Base-by-base conservation (phyloP, 2,113 vertebrate species). In the Bombycilla garrulus region DNA sequence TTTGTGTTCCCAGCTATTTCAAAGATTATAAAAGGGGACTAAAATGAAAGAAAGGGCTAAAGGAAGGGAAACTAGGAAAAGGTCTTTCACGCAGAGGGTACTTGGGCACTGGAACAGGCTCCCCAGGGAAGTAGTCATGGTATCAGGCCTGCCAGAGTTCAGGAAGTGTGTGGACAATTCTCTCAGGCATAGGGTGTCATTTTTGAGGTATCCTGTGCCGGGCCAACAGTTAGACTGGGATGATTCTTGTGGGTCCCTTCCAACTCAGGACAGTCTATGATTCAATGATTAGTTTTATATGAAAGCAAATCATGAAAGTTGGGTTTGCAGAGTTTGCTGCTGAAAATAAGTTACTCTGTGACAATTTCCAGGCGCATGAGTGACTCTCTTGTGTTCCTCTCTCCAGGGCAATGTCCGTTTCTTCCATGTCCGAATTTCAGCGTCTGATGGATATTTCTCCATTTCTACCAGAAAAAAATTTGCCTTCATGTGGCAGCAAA, bases 381-480 rank as follows among this genome's bases (percentile, higher is more conserved):
- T 95, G 44, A 90, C n/a, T 53, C 38, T 82, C 11, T 72, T 14
- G 3, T 54, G 3, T 67, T 91, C 38, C 72, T 12, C 33, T 95
- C 83, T 92, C 40, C 96, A 99, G 99, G 98, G 99, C 99, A 1
- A 99, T 99, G 97, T 99, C 99, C 0, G 99, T 99, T 83, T 99
- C 99, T 91, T 99, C 99, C 95, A 99, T 99, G 99, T 99, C 99
- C 4, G 99, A 99, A 97, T 99, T 99, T 98, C 99, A 99, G 95
- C 98, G 99, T 66, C 90, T 99, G 92, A 99, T 99, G 99, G 99
- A 99, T 88, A 98, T 99, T 95, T 99, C 99, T 86, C 99, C 99
- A 9, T 99, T 99, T 97, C 98, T 99, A 84, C 99, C 99, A 6
- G 99, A 99, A 96, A 99, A 99, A 96, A 98, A 96, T 81, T 97